Conservation (phyloP, 2,797 vertebrate genomes). For the Gallirallus australis region DNA sequence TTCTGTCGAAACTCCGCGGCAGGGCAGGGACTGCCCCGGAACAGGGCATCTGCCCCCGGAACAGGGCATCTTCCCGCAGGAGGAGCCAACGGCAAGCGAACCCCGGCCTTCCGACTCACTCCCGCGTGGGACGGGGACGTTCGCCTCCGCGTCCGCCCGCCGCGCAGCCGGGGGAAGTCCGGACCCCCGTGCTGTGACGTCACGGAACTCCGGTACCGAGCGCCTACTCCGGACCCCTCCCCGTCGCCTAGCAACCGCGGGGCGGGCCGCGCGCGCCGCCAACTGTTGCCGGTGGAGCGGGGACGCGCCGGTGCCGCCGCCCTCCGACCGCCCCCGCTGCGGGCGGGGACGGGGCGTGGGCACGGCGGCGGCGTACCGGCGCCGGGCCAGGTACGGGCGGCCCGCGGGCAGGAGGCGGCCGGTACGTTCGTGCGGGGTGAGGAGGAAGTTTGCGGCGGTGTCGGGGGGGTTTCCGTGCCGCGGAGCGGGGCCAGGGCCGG, state of each 20-base stretch:
- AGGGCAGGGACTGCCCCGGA: too few relatives aligned
- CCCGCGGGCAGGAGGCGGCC: not conserved
- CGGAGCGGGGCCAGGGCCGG: not conserved
- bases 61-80: too few relatives aligned
- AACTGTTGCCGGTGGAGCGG: not conserved
- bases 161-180: not conserved
- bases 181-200: not conserved
- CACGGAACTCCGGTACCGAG: not conserved
- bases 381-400: not conserved
- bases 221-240: not conserved
- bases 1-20: not conserved
- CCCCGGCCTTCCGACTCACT: not conserved
- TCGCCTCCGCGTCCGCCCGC: not conserved
- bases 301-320: not conserved
- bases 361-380: not conserved
- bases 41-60: too few relatives aligned
- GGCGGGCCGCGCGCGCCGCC: not conserved
- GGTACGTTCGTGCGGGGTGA: not conserved
- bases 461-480: not conserved
- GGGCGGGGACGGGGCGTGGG: slow-evolving; percentile 14
- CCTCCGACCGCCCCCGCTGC: not conserved
- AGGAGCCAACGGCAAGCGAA: not conserved
- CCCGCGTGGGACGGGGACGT: too few relatives aligned
- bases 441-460: not conserved
- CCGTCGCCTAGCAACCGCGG: slow-evolving; percentile 36